Conservation (phyloP, 1,140 invertebrate genomes). For the Aphaenogaster rudis region DNA sequence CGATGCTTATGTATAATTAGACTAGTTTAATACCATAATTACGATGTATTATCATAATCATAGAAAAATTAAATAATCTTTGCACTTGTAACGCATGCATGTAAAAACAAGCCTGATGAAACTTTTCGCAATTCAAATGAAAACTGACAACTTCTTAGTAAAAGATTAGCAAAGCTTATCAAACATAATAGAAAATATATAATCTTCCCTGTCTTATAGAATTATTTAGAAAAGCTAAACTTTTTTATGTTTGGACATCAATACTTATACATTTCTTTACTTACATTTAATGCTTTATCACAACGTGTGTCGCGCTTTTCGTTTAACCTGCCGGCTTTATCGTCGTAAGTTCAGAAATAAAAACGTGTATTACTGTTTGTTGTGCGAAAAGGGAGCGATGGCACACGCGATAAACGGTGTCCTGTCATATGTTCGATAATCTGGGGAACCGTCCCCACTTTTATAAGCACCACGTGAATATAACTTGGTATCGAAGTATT, state of each 20-base stretch:
- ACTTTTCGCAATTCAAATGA: neutral
- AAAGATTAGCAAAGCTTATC: neutral
- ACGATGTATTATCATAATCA: no score
- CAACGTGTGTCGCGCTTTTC: neutral
- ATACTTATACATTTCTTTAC: neutral
- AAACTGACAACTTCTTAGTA: neutral
- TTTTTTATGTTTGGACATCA: neutral
- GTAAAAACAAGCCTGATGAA: neutral
- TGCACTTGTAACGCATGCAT: neutral
- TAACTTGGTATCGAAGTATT: conserved; percentile 60
- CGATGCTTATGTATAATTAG: conserved; percentile 13
- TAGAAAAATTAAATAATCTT: neutral
- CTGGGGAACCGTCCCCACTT: conserved; percentile 56
- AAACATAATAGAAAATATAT: neutral
- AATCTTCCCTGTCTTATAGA: neutral
- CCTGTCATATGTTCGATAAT: conserved; percentile 62
- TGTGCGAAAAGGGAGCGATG: conserved; percentile 37
- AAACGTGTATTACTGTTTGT: conserved; percentile 41
- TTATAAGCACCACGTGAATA: conserved; percentile 61
- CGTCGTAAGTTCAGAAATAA: conserved; percentile 14
- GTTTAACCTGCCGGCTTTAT: neutral
- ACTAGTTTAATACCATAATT: conserved; percentile 12
- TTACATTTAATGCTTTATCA: conserved; percentile 18
- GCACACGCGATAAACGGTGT: conserved; percentile 44
- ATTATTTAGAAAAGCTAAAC: neutral